Evolutionary conservation across 2,888 invertebrate genomes (phyloP).

Genomic region (Archips crataeganus): DNA sequence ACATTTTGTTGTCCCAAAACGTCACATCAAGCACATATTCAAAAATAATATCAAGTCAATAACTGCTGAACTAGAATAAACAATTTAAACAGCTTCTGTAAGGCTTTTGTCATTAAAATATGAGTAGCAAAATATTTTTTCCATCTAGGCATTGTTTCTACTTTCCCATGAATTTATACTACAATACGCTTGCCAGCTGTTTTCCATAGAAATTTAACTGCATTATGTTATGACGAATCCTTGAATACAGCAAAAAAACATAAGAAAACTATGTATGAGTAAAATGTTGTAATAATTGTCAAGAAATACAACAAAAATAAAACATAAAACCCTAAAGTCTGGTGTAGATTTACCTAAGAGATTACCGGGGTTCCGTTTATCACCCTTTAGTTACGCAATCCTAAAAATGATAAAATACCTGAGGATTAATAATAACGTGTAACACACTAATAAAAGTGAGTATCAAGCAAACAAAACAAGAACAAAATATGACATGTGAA

Average conservation of each 20-base stretch:
- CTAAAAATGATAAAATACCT: no score
- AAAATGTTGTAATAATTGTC: no score
- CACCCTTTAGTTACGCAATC: no score
- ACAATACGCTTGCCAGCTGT: neutral
- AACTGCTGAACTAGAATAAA: neutral
- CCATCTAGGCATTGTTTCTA: neutral
- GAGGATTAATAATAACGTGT: no score
- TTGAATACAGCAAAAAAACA: neutral
- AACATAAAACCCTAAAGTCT: no score
- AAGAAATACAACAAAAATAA: no score
- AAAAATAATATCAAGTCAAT: neutral
- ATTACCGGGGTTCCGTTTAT: no score
- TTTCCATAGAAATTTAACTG: neutral
- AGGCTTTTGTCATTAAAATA: neutral
- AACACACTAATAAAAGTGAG: no score
- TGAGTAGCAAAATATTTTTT: neutral
- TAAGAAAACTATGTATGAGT: neutral
- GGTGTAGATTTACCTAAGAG: no score
- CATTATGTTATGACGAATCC: neutral
- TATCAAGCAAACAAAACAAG: neutral
- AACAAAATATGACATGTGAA: neutral
- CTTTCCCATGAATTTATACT: neutral
- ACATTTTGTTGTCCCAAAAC: no score
- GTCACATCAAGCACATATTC: neutral
- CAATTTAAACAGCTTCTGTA: neutral